Evolutionary conservation across 2,888 invertebrate genomes (phyloP).

Genomic region (Mythimna ferrago): DNA sequence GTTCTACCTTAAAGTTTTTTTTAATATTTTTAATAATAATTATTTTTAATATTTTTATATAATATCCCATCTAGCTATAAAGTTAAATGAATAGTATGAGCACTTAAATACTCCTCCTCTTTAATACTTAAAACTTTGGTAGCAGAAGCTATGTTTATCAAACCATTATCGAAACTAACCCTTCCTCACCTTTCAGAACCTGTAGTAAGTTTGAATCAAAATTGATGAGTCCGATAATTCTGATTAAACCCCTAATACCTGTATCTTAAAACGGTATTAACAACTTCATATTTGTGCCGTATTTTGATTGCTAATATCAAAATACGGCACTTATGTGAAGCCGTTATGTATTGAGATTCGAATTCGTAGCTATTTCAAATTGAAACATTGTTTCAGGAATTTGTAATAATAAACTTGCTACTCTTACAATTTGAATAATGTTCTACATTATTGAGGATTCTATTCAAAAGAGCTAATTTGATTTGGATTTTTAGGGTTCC

Average conservation of each 20-base stretch:
- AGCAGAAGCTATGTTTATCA: neutral
- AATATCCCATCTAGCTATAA: neutral
- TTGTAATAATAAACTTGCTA: neutral
- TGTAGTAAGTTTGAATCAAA: conserved; percentile 31
- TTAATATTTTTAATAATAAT: too few species aligned
- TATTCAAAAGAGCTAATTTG: neutral
- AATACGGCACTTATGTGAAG: neutral
- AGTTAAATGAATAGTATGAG: neutral
- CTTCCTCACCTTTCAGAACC: conserved; percentile 22
- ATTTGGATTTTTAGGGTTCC: neutral
- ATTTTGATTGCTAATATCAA: neutral
- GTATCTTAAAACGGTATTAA: conserved; percentile 8
- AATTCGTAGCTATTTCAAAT: conserved; percentile 4
- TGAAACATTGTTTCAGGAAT: neutral
- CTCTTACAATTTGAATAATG: neutral
- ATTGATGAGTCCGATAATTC: conserved; percentile 29
- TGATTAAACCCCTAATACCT: neutral
- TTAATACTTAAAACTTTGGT: neutral
- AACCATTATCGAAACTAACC: conserved; percentile 21
- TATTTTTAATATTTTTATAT: too few species aligned
- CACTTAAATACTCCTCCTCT: neutral
- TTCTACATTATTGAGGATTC: neutral
- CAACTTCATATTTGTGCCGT: neutral
- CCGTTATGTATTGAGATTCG: neutral
- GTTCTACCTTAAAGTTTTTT: too few species aligned